Evolutionary conservation across 2,888 invertebrate species (phyloP).

Genomic region (Frankliniella fusca): DNA sequence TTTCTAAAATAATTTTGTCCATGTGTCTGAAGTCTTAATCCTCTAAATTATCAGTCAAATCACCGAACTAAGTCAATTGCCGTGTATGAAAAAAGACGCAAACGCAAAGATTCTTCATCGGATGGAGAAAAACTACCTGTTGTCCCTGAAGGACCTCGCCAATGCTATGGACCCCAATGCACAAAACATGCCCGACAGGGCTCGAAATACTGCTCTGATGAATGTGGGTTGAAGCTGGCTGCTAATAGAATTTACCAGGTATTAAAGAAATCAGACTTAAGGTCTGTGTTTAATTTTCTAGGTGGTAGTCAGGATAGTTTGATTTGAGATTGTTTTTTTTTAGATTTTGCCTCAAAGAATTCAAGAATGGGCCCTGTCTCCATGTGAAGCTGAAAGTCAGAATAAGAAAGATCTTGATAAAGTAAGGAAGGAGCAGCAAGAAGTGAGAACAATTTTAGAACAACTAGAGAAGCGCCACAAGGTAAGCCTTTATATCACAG

Average conservation of each 20-base stretch:
- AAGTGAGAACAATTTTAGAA: conserved; percentile 73
- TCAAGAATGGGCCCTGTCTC: conserved; percentile 87
- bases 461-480: conserved; percentile 71
- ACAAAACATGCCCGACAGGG: conserved; percentile 67
- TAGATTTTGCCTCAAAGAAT: conserved; percentile 82
- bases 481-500: conserved; percentile 37
- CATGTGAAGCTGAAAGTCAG: conserved; percentile 81
- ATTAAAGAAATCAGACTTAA: conserved; percentile 27
- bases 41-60: neutral
- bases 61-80: neutral
- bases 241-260: conserved; percentile 79
- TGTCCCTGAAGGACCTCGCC: conserved; percentile 54
- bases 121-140: conserved; percentile 31
- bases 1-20: neutral
- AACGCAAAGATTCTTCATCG: conserved; percentile 20
- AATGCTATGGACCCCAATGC: conserved; percentile 92
- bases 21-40: neutral
- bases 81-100: neutral
- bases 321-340: conserved; percentile 30
- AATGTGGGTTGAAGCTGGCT: conserved; percentile 86
- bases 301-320: neutral
- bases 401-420: conserved; percentile 67
- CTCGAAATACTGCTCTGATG: conserved; percentile 91
- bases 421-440: conserved; percentile 73
- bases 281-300: conserved; percentile 26